Evolutionary conservation across 2,888 invertebrate genomes (phyloP), one percentile per base, ranked within the genome.

Genomic region (Oscheius sp.): DNA sequence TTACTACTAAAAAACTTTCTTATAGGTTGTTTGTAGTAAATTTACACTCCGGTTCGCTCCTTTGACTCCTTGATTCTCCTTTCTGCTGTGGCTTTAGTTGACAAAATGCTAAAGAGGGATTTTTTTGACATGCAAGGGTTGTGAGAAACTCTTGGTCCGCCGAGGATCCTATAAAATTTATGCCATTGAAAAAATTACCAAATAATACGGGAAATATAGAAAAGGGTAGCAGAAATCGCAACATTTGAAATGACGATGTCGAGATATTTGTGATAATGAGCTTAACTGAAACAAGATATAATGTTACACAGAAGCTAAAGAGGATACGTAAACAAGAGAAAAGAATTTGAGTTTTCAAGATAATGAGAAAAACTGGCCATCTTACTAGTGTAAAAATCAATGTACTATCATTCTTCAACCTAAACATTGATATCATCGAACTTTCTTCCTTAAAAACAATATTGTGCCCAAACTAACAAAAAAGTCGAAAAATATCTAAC

Each of bases 1-100:
- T 62, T 62, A 62, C 26, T 33, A 62, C 62, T 62, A 24, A 36
- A 62, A 32, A 56, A 30, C 14, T 24, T 24, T 24, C 24, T 26
- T 22, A 24, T 24, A 28, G 6, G 22, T 22, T 41, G 26, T 5
- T 24, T 41, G 22, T 14, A 1, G 26, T 14, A 22, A 56, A 56
- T 44, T 24, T 30, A 59, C 59, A 26, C 26, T 62, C 62, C 17
- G 32, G 30, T 32, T 62, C 47, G 20, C 6, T 9, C 20, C 54
- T 41, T 17, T 38, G 17, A 17, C 57, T 57, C 24, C 24, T 24
- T 20, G 20, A 14, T 20, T 32, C 6, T 32, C 36, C 33, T 17
- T 2, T 5, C 57, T 38, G 6, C n/a, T 54, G 14, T 4, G 24
- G 24, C 36, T 12, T 2, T 22, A 41, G 38, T 14, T 4, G 6